Evolutionary conservation across 2,113 vertebrate species (phyloP).

Genomic region (Orcinus orca): DNA sequence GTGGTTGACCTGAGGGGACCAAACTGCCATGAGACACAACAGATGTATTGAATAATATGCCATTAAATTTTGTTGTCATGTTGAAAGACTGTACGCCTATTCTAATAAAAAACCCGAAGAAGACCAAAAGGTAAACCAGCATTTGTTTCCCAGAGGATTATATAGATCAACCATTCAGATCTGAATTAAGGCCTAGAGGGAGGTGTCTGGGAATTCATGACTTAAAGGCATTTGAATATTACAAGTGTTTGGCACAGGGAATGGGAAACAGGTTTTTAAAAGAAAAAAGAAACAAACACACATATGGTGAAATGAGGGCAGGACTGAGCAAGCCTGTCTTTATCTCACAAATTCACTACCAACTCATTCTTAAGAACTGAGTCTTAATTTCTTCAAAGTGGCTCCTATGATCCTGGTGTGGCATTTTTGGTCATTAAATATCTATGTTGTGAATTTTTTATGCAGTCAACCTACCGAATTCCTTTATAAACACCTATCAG

Average conservation of each 20-base stretch:
- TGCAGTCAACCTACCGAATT: conserved; percentile 65
- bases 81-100: conserved; percentile 33
- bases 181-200: neutral
- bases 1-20: neutral
- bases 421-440: conserved; percentile 44
- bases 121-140: conserved; percentile 44
- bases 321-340: neutral
- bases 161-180: neutral
- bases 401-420: neutral
- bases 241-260: neutral
- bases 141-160: neutral
- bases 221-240: neutral
- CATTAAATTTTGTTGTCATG: neutral
- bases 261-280: neutral
- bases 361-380: conserved; percentile 32
- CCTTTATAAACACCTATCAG: conserved; percentile 74
- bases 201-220: conserved; percentile 9
- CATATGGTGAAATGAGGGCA: neutral
- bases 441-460: neutral
- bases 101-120: conserved; percentile 32
- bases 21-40: conserved; percentile 43
- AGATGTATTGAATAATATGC: conserved; percentile 29
- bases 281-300: neutral
- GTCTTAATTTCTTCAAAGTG: neutral
- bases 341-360: neutral